Evolutionary conservation across 2,113 vertebrate species (phyloP).

Genomic region (Pseudorasbora parva): DNA sequence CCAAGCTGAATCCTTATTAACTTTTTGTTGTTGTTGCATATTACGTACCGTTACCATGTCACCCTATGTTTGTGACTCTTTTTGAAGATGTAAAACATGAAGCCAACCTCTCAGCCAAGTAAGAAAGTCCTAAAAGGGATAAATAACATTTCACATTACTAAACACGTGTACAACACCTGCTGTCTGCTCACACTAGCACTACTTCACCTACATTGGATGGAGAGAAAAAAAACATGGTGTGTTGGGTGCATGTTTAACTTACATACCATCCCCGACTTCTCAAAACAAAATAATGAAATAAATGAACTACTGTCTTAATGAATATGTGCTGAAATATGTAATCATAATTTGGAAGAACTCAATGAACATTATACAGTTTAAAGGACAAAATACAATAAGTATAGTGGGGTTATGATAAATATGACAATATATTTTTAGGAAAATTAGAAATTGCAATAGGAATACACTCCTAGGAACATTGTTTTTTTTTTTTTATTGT

Average conservation of each 20-base stretch:
- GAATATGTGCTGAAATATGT: no score
- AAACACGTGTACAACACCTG: neutral
- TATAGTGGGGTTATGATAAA: neutral
- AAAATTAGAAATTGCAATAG: neutral
- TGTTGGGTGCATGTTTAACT: neutral
- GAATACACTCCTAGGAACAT: neutral
- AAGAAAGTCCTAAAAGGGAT: constrained; percentile 54
- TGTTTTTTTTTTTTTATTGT: neutral
- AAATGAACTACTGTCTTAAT: neutral
- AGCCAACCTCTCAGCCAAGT: constrained; percentile 55
- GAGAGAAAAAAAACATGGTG: neutral
- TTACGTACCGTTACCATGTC: constrained; percentile 49
- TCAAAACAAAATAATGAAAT: neutral
- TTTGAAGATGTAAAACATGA: constrained; percentile 61
- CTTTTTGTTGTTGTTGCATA: neutral
- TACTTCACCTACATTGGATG: neutral
- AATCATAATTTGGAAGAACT: no score
- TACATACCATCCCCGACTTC: neutral
- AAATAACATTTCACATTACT: neutral
- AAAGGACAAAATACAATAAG: neutral
- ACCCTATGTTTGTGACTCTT: constrained; percentile 46
- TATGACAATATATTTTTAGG: neutral
- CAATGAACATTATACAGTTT: neutral
- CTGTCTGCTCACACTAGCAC: neutral
- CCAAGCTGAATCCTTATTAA: neutral